phyloP scores from a whole-genome alignment of 2,888 invertebrate species.

The Anaspis maculata region DNA sequence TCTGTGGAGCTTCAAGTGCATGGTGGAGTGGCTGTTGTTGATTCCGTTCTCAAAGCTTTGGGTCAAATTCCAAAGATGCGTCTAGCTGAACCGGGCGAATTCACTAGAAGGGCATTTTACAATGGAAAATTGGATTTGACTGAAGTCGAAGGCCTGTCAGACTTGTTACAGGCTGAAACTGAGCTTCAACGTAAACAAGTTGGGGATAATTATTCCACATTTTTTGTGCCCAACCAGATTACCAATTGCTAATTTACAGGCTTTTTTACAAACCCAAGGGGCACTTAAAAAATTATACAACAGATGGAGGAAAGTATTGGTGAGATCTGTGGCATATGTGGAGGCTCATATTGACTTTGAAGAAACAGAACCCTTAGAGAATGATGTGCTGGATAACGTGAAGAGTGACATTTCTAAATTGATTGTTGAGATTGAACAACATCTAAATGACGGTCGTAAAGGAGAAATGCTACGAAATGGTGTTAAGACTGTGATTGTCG shows the following conservation, averaged over 20 bases:
- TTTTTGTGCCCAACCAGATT: conserved; percentile 3
- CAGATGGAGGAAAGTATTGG: conserved; percentile 57
- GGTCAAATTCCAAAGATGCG: conserved; percentile 51
- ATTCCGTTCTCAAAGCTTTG: conserved; percentile 53
- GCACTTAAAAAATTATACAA: conserved; percentile 58
- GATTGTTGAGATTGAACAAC: conserved; percentile 44
- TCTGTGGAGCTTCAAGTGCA: conserved; percentile 81
- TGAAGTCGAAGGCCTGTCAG: conserved; percentile 76
- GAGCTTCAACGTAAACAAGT: conserved; percentile 72
- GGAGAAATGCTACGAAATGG: conserved; percentile 70
- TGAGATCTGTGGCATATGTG: conserved; percentile 59
- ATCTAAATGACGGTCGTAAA: conserved; percentile 58
- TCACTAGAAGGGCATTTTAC: conserved; percentile 74
- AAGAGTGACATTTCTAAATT: conserved; percentile 41
- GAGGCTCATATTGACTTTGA: conserved; percentile 82
- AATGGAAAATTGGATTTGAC: conserved; percentile 76
- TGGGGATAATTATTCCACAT: conserved; percentile 16
- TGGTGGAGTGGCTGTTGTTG: conserved; percentile 71
- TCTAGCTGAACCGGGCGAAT: conserved; percentile 76
- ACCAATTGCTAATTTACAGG: conserved; percentile 38
- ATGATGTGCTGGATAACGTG: conserved; percentile 47
- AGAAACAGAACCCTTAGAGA: conserved; percentile 70
- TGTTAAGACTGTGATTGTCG: conserved; percentile 65
- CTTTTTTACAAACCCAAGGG: conserved; percentile 67
- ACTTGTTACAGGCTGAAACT: conserved; percentile 78